Base-by-base conservation (phyloP, 2,888 invertebrate species). In the Anaspis maculata region DNA sequence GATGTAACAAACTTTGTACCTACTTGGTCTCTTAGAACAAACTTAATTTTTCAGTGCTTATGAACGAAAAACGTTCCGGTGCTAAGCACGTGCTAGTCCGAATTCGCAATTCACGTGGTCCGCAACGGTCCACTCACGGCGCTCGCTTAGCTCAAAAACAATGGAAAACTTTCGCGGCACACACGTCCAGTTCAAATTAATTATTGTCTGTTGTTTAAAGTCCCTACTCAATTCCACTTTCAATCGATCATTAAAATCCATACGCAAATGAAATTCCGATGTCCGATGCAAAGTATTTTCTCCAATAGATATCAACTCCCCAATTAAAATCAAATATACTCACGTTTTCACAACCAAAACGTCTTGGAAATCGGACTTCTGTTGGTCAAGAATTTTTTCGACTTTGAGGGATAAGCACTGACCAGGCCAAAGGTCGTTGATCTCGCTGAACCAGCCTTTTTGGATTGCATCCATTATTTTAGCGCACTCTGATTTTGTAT, bases 371-470 rank as follows among this genome's bases (percentile, higher is more conserved):
- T 78, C 66, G 0, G 92, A 90, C 56, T 77, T 79, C 57, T 84
- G 86, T 2, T 77, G 68, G 57, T 88, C 80, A 0, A 95, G 68
- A 2, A 92, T 69, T 49, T 83, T 68, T 27, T 85, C 79, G 0
- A 94, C 80, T 72, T 90, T 76, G 40, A 96, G 69, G 1, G 92
- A 92, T 56, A 92, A 79, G 11, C 83, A 79, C 49, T 91, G 83
- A 0, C 94, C 94, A 0, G 90, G 88, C 91, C 92, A 94, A 52
- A 94, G 69, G 24, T 84, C 82, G 56, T 84, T 89, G 11, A 84
- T 70, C 70, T 97, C 97, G 46, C 85, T 87, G 61, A 92, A 97
- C 96, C 96, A 97, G 42, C 88, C 86, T 53, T 80, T 71, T 50
- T 75, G 76, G 35, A 92, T 54, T 23, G 42, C 41, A 43, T 64